phyloP scores from a whole-genome alignment of 2,113 vertebrate genomes.

The Centropristis striata region DNA sequence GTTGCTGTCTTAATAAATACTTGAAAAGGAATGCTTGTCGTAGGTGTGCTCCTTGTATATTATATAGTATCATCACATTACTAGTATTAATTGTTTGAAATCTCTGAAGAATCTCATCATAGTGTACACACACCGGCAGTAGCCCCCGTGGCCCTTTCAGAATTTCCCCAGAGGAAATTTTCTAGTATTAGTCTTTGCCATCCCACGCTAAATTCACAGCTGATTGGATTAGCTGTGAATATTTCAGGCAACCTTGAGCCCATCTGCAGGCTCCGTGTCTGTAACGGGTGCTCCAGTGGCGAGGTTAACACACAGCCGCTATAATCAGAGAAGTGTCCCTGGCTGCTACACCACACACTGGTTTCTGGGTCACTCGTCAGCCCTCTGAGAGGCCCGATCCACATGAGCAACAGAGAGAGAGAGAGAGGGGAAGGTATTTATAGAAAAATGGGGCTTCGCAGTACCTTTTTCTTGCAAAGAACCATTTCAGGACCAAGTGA shows the following conservation, averaged over 20 bases:
- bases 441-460: constrained; percentile 89
- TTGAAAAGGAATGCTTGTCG: too few species aligned
- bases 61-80: too few species aligned
- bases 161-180: too few species aligned
- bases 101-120: too few species aligned
- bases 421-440: constrained; percentile 83
- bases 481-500: constrained; percentile 84
- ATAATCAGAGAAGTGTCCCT: constrained; percentile 82
- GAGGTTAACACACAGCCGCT: constrained; percentile 65
- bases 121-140: too few species aligned
- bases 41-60: too few species aligned
- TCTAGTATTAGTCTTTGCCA: not conserved
- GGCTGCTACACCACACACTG: constrained; percentile 64
- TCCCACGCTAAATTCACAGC: not conserved
- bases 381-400: constrained; percentile 82
- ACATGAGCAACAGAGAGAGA: constrained; percentile 72
- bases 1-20: too few species aligned
- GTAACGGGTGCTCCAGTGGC: constrained; percentile 51
- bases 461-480: constrained; percentile 86
- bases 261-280: constrained; percentile 53
- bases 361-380: constrained; percentile 88
- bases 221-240: not conserved
- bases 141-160: too few species aligned
- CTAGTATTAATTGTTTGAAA: too few species aligned
- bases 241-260: constrained; percentile 66